A percentile compares a stretch with the other conserved stretches of the same genome.
Evolutionary conservation across 2,888 invertebrate genomes (phyloP).

Genomic region (Lasioglossum leucozonium): DNA sequence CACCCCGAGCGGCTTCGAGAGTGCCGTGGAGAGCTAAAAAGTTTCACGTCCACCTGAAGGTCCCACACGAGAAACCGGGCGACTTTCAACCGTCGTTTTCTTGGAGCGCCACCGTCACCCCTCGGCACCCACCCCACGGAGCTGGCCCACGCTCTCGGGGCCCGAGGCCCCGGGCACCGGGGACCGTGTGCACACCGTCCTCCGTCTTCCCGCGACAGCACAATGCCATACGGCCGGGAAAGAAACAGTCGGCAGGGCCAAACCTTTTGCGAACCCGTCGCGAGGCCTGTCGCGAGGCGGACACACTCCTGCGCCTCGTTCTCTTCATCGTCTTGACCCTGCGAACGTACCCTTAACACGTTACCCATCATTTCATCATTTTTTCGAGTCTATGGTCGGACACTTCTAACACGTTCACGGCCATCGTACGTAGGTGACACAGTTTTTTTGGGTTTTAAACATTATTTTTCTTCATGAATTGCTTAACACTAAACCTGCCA

Average conservation of each 20-base stretch:
- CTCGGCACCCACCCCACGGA: constrained; percentile 72
- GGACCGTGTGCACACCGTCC: constrained; percentile 25
- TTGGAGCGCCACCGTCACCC: constrained; percentile 61
- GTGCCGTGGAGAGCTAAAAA: constrained; percentile 73
- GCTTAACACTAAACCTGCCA: no score
- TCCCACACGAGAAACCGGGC: constrained; percentile 81
- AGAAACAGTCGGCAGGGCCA: constrained; percentile 36
- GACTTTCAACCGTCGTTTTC: constrained; percentile 80
- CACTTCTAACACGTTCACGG: no score
- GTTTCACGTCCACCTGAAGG: constrained; percentile 83
- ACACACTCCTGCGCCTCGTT: constrained; percentile 8
- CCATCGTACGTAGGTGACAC: no score
- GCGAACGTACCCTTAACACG: not conserved
- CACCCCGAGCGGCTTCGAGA: constrained; percentile 75
- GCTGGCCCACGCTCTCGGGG: constrained; percentile 40
- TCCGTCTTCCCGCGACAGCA: constrained; percentile 55
- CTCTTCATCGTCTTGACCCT: not conserved
- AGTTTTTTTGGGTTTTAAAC: no score
- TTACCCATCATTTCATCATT: not conserved
- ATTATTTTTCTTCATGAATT: no score
- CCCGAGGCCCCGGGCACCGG: not conserved
- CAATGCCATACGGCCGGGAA: constrained; percentile 45
- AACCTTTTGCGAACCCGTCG: constrained; percentile 6
- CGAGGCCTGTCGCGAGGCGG: not conserved
- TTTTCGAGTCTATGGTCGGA: no score